Base-by-base conservation (phyloP, 2,113 vertebrate genomes). In the Lonchura striata region DNA sequence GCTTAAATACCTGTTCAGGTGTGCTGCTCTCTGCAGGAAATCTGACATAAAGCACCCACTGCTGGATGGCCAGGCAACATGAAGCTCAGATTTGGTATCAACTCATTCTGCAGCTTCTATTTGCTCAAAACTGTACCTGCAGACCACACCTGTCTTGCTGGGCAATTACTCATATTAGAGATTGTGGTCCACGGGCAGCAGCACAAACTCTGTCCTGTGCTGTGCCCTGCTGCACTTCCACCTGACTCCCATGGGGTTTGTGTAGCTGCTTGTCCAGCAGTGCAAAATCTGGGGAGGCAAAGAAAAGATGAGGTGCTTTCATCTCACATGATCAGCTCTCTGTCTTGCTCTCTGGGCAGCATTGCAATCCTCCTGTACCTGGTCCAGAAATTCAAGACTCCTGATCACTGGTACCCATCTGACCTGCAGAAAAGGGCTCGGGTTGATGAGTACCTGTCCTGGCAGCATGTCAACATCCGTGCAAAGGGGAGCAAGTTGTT, bases 321-420 rank as follows among this genome's bases (percentile, higher is more conserved):
- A 13, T 70, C 20, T 42, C 52, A 15, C 47, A 13, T 50, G 2
- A 49, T 31, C 12, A 15, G 4, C 60, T 94, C 50, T 61, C 33
- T 88, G 56, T 71, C 56, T 90, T 37, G 9, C 56, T 94, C 35
- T 28, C 69, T 53, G 90, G 50, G 72, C 82, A 98, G 98, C 82
- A 70, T 97, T 41, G 98, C 98, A 31, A 98, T 98, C 88, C 91
- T 98, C 75, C 86, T 96, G 59, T 98, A 98, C 76, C 64, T 98
- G 93, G 94, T 66, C 1, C 94, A 96, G 63, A 98, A 98, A 92
- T 97, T 91, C 93, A 84, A 97, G 90, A 98, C 98, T 39, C 97
- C 98, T 9, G 98, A 98, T 70, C 98, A 98, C 96, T 99, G 98
- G 98, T 99, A 98, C 85, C 98, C 98, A 5, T 84, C 97, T 21